Evolutionary conservation across 2,113 vertebrate species (phyloP).

Genomic region (Nibea albiflora): DNA sequence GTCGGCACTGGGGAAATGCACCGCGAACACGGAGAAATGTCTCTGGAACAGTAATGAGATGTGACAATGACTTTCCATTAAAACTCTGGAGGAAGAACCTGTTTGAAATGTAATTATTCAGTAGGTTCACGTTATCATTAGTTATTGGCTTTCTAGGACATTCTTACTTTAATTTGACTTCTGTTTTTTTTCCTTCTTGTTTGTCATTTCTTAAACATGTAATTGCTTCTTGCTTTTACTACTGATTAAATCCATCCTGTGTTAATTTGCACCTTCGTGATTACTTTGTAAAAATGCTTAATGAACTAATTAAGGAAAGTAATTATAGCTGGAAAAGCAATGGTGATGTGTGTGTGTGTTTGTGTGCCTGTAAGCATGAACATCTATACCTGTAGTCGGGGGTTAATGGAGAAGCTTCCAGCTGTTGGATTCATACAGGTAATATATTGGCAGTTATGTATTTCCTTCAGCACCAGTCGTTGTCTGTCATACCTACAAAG

Average conservation of each 20-base stretch:
- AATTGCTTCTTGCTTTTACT: not conserved
- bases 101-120: not conserved
- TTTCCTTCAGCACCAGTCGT: constrained; percentile 92
- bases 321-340: not conserved
- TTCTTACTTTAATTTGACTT: not conserved
- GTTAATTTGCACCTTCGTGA: not conserved
- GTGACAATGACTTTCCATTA: not conserved
- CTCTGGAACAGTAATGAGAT: constrained; percentile 68
- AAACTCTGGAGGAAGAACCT: not conserved
- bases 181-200: not conserved
- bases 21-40: constrained; percentile 88
- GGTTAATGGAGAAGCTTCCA: constrained; percentile 94
- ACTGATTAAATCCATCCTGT: not conserved
- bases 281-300: not conserved
- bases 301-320: constrained; percentile 2
- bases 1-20: constrained; percentile 79
- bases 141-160: not conserved
- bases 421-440: constrained; percentile 94
- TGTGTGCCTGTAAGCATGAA: not conserved
- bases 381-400: constrained; percentile 87
- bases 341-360: not conserved
- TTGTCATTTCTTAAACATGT: not conserved
- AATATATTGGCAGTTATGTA: constrained; percentile 92
- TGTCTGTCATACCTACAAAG: constrained; percentile 96
- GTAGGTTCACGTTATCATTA: not conserved